Evolutionary conservation across 1,140 invertebrate genomes (phyloP).

Genomic region (Trypoxylus dichotomus): DNA sequence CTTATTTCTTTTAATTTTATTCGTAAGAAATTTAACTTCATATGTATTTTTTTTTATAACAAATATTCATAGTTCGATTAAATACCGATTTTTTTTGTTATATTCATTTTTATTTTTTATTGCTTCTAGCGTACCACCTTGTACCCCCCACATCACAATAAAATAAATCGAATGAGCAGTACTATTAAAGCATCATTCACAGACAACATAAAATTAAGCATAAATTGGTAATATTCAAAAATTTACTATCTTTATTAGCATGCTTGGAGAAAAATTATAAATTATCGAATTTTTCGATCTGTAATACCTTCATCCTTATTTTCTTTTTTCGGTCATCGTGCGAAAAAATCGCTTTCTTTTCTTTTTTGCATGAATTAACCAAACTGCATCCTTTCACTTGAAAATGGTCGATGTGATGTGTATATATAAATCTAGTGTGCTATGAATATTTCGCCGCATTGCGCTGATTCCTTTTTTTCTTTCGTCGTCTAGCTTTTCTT

Average conservation of each 20-base stretch:
- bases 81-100: background rate
- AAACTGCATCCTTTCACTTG: background rate
- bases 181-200: slow-evolving; percentile 51
- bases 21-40: no score
- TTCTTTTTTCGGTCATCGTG: no score
- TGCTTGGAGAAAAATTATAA: background rate
- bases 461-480: no score
- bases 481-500: background rate
- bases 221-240: slow-evolving; percentile 46
- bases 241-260: slow-evolving; percentile 30
- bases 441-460: background rate
- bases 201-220: slow-evolving; percentile 49
- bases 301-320: background rate
- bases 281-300: background rate
- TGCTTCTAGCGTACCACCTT: background rate
- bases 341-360: background rate
- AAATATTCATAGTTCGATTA: background rate
- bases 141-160: slow-evolving; percentile 2
- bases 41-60: no score
- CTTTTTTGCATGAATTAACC: background rate
- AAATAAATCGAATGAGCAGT: slow-evolving; percentile 43
- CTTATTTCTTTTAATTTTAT: no score
- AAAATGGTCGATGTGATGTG: no score
- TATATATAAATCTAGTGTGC: background rate
- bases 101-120: slow-evolving; percentile 14